Percentiles rank a stretch among this genome's conserved stretches.
phyloP scores from a whole-genome alignment of 2,888 invertebrate species.

The Callinectes sapidus region DNA sequence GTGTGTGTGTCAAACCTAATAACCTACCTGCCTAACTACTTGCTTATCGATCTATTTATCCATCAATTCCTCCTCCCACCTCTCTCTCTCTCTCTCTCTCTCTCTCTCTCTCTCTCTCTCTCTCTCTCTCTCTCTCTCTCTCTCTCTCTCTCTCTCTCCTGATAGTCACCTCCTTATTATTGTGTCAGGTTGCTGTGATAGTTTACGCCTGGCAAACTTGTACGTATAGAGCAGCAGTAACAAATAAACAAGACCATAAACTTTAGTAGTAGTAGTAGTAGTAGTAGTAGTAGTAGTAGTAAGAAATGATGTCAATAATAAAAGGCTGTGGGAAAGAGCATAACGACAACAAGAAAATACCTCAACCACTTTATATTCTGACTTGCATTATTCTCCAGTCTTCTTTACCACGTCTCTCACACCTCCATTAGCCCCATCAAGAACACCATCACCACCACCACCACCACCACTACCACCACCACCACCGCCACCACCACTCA shows the following conservation, averaged over 20 bases:
- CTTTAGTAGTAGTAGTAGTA: slow-evolving; percentile 28
- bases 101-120: slow-evolving; percentile 3
- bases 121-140: neutral
- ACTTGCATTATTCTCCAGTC: neutral
- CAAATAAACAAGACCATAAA: too few relatives aligned
- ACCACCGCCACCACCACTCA: neutral
- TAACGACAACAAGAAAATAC: neutral
- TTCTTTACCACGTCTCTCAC: neutral
- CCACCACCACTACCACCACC: neutral
- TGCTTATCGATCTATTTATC: neutral
- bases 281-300: neutral
- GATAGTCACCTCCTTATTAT: neutral
- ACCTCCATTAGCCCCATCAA: too few relatives aligned
- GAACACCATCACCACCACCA: too few relatives aligned
- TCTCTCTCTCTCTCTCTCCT: neutral
- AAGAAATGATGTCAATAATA: neutral
- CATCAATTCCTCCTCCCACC: too few relatives aligned
- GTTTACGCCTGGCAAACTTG: too few relatives aligned
- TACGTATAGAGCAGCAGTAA: neutral
- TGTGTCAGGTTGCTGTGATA: neutral
- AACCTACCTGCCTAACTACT: neutral
- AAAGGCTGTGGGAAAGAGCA: neutral
- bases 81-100: neutral
- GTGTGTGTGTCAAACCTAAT: neutral
- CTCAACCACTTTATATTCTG: neutral